phyloP scores from a whole-genome alignment of 2,797 vertebrate genomes.

The Poecilia gillii region DNA sequence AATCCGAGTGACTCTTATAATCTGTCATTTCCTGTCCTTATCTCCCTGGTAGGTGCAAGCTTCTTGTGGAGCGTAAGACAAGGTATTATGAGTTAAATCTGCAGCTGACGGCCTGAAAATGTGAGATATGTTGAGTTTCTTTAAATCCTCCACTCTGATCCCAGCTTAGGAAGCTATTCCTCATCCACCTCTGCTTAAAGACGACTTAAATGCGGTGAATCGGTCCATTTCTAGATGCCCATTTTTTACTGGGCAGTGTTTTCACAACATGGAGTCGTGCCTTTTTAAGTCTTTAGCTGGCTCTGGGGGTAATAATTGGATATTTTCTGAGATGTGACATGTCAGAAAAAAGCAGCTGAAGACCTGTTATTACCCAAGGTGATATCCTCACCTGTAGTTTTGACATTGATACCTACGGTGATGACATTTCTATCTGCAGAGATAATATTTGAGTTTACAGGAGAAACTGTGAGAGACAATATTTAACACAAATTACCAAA shows the following conservation, averaged over 20 bases:
- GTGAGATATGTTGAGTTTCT: constrained; percentile 65
- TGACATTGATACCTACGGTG: constrained; percentile 50
- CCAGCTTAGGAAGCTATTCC: constrained; percentile 60
- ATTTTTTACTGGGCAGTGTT: constrained; percentile 30
- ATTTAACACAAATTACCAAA: not conserved
- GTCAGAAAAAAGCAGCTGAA: not conserved
- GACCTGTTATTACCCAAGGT: constrained; percentile 35
- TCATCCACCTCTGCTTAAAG: constrained; percentile 47
- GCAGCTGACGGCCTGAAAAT: constrained; percentile 60
- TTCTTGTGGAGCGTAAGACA: constrained; percentile 43
- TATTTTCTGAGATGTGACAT: constrained; percentile 31
- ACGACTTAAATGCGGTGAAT: constrained; percentile 47
- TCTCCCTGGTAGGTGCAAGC: constrained; percentile 55
- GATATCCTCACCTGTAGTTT: constrained; percentile 46
- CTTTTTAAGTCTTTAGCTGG: constrained; percentile 22
- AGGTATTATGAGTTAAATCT: constrained; percentile 57
- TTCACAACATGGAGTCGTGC: constrained; percentile 23
- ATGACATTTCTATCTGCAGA: constrained; percentile 53
- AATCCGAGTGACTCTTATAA: constrained; percentile 68
- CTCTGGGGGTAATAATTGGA: constrained; percentile 31
- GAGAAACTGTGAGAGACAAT: constrained; percentile 19
- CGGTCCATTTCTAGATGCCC: constrained; percentile 44
- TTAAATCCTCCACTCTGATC: constrained; percentile 68
- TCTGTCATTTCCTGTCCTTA: constrained; percentile 68
- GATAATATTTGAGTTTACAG: constrained; percentile 34